Evolutionary conservation across 2,113 vertebrate genomes (phyloP).

Genomic region (Apodemus speciosus): DNA sequence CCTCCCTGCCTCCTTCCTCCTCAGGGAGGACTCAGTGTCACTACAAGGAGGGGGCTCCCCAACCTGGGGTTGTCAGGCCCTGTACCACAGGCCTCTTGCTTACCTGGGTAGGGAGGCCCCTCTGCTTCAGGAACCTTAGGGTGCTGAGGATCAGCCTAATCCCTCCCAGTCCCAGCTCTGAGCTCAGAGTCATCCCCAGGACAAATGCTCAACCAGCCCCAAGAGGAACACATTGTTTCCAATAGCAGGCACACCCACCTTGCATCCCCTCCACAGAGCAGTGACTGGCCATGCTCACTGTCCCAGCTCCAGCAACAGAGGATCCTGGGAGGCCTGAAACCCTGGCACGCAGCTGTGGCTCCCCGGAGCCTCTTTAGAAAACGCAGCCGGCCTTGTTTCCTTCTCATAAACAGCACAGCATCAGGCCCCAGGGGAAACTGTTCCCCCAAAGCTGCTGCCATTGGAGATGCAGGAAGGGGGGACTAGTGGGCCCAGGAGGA

Average conservation of each 20-base stretch:
- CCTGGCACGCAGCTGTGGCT: not conserved
- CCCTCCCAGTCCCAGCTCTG: not conserved
- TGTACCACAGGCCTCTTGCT: not conserved
- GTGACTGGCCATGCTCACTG: not conserved
- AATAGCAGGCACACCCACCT: too few species aligned
- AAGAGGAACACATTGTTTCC: not conserved
- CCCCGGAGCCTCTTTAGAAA: conserved; percentile 71
- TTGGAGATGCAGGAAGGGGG: not conserved
- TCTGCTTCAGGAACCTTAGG: not conserved
- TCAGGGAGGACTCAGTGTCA: not conserved
- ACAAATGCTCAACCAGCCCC: not conserved
- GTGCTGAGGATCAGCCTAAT: not conserved
- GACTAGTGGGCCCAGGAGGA: conserved; percentile 49
- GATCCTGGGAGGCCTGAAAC: not conserved
- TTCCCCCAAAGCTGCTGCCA: conserved; percentile 32
- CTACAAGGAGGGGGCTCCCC: not conserved
- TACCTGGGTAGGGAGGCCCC: not conserved
- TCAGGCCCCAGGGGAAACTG: conserved; percentile 42
- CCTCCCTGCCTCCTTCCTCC: not conserved
- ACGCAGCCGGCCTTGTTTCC: conserved; percentile 62
- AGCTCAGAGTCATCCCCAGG: not conserved
- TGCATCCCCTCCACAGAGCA: not conserved
- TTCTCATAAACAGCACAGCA: conserved; percentile 32
- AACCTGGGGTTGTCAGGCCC: too few species aligned
- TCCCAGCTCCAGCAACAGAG: not conserved